Base-by-base conservation (phyloP, 1,140 invertebrate genomes). In the Adoxophyes honmai region DNA sequence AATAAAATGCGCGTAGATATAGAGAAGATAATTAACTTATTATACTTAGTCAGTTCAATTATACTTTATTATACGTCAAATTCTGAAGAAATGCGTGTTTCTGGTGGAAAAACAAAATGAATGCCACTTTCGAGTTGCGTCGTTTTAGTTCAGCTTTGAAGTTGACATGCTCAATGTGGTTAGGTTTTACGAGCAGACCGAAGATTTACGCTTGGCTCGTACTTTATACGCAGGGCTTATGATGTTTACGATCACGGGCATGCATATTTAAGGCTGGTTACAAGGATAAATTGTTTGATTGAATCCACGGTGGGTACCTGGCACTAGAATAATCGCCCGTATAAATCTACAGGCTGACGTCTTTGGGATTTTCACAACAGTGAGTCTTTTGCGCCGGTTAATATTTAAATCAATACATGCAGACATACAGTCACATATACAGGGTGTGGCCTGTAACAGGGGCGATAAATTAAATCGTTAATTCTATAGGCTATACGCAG, bases 211-310 rank as follows among this genome's bases (percentile, higher is more conserved):
- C 42, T 8, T 28, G 42, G 16, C 42, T 10, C 42, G 42, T 48
- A 48, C 42, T 48, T 48, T 48, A 48, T 48, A 48, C 42, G 42
- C 42, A 48, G 16, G 16, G 21, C 42, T 48, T 48, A 48, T 48
- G 42, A 48, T 48, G 21, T 48, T 48, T 48, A 48, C 42, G 42
- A 48, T 33, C 11, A 48, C 42, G 18, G 42, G 18, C 16, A 48
- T 48, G 42, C 42, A 48, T 48, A 48, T 48, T 48, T 48, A 48
- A 48, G 42, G 39, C 18, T 44, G 21, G 42, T 7, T 48, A 48
- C 42, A 48, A 4, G 42, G 39, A n/a, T 44, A 10, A 14, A 15
- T 28, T 28, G 21, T 48, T 28, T 48, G 39, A 44, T 44, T 7
- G n/a, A 48, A 28, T 18, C 21, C 42, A 48, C 21, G 11, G 18